A percentile compares a stretch with the other conserved stretches of the same genome.
Conservation (phyloP, 1,140 invertebrate species). For the Apocrypta bakeri region DNA sequence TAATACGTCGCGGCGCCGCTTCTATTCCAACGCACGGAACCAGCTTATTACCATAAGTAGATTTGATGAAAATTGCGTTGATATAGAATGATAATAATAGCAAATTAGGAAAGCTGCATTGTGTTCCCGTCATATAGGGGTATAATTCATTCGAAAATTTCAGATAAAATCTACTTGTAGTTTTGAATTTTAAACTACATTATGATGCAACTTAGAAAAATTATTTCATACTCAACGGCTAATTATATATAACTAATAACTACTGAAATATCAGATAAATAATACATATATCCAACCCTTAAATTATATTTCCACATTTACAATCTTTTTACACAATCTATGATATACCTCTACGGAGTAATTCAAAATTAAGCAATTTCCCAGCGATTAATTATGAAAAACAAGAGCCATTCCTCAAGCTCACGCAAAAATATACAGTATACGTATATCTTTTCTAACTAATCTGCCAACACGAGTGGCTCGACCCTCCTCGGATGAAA, state of each 20-base stretch:
- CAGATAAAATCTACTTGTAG: no score
- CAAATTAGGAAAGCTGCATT: background rate
- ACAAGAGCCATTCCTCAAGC: background rate
- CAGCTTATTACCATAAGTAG: constrained; percentile 46
- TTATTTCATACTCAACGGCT: no score
- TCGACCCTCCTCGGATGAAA: background rate
- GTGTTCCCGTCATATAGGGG: background rate
- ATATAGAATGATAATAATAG: background rate
- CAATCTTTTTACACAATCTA: background rate
- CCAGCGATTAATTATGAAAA: background rate
- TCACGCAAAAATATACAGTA: background rate
- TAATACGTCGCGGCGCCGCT: constrained; percentile 16
- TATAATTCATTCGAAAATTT: no score
- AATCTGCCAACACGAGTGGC: background rate
- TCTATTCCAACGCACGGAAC: background rate
- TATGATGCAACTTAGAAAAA: no score
- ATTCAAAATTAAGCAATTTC: background rate
- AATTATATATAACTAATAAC: background rate
- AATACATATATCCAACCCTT: background rate
- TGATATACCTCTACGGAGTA: background rate
- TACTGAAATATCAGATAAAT: background rate
- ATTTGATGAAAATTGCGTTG: constrained; percentile 41
- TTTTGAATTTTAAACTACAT: no score
- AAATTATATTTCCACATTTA: background rate
- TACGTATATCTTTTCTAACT: background rate